Evolutionary conservation across 2,888 invertebrate species (phyloP), one percentile per base, ranked within the genome.

Genomic region (Poecilus cupreus): DNA sequence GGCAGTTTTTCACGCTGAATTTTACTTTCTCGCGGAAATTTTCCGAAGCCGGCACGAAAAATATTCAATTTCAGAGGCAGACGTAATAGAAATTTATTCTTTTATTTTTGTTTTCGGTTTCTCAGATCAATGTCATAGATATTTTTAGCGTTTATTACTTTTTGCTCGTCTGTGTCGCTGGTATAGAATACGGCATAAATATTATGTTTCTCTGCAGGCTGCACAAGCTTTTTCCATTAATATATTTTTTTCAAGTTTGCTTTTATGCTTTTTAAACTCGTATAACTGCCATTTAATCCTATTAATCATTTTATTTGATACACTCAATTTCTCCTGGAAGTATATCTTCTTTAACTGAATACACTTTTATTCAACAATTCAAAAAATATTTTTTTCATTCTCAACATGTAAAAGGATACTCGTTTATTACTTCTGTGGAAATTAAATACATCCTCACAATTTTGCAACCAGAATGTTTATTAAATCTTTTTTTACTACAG

Each of bases 1-100:
- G 24, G 16, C 49, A 46, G 13, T 75, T 72, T 72, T 43, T 72
- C 72, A 72, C 46, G 64, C 64, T 26, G 64, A 68, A 68, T 32
- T 60, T 60, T 54, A 54, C 54, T 54, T 51, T 51, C 51, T 51
- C 51, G 18, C 5, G 51, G 16, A 49, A 54, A 54, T 8, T 54
- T 22, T 22, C 22, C 1, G 6, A 49, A 11, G 6, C 22, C 1
- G 6, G 16, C 46, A 51, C 51, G 26, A 37, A 16, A 68, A 4
- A 37, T 68, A 68, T 39, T 68, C 64, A 68, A 68, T 68, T 68
- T 68, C 32, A 18, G 6, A 5, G 4, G 11, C 18, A 37, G 37
- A 68, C 64, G 18, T 68, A 68, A 37, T 60, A 26, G 26, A 60
- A 60, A 60, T 26, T 13, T 60, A 60, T 26, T 60, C 6, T 60